phyloP scores from a whole-genome alignment of 2,797 vertebrate species.

The Molossus molossus region DNA sequence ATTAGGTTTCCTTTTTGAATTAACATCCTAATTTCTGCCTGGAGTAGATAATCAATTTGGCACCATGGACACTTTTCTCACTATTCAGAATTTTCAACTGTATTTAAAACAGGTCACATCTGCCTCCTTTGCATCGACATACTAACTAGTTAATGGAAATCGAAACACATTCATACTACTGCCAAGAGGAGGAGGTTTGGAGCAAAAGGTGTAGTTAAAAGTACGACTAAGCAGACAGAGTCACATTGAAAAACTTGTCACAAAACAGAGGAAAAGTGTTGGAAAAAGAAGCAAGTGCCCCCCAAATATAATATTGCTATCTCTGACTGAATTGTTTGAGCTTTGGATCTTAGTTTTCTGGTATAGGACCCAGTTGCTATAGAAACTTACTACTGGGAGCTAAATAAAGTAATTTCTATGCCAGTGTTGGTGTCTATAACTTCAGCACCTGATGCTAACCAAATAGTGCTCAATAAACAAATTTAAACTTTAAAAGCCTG shows the following conservation, averaged over 20 bases:
- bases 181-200: conserved; percentile 59
- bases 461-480: conserved; percentile 92
- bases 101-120: conserved; percentile 69
- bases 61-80: background rate
- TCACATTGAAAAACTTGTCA: conserved; percentile 74
- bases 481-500: conserved; percentile 90
- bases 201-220: conserved; percentile 81
- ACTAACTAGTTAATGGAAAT: conserved; percentile 72
- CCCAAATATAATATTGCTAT: conserved; percentile 84
- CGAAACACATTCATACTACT: conserved; percentile 60
- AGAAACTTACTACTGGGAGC: conserved; percentile 92
- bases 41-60: conserved; percentile 54
- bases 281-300: conserved; percentile 75
- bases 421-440: conserved; percentile 90
- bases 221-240: conserved; percentile 84
- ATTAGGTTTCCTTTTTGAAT: conserved; percentile 65
- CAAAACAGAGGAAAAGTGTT: conserved; percentile 65
- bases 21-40: conserved; percentile 67
- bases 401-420: conserved; percentile 93
- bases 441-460: conserved; percentile 90
- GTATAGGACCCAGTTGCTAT: conserved; percentile 90
- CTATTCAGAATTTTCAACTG: conserved; percentile 65
- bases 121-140: conserved; percentile 2
- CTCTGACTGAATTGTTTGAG: conserved; percentile 83
- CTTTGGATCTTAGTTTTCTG: conserved; percentile 88